Evolutionary conservation across 2,888 invertebrate genomes (phyloP).

Genomic region (Idaea aversata): DNA sequence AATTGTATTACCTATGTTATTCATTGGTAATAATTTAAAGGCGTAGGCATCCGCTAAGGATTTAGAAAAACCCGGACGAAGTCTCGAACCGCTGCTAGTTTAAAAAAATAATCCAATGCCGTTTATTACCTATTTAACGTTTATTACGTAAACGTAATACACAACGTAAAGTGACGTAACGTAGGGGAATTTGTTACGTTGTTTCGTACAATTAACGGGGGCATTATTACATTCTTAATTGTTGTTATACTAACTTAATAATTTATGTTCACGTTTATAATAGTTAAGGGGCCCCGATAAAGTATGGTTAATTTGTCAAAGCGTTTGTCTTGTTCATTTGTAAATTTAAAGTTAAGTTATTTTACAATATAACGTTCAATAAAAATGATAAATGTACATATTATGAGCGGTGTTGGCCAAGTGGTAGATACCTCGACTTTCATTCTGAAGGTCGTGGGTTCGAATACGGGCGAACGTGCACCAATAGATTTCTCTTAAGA

Average conservation of each 20-base stretch:
- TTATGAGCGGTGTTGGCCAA: no score
- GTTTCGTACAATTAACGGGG: constrained; percentile 28
- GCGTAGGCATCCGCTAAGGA: no score
- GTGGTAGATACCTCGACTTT: no score
- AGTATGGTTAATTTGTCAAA: constrained; percentile 5
- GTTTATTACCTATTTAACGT: constrained; percentile 31
- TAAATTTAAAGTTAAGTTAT: background rate
- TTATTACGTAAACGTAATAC: constrained; percentile 27
- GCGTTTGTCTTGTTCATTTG: constrained; percentile 3
- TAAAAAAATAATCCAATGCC: constrained; percentile 28
- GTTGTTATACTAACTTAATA: constrained; percentile 29
- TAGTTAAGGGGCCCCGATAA: constrained; percentile 22
- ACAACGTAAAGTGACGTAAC: constrained; percentile 7
- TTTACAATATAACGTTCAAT: background rate
- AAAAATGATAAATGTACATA: background rate
- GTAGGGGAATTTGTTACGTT: constrained; percentile 25
- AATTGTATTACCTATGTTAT: no score
- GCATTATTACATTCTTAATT: constrained; percentile 34
- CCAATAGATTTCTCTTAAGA: no score
- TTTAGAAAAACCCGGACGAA: no score
- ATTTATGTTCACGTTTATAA: constrained; percentile 28
- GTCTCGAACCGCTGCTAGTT: no score
- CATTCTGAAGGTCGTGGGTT: no score
- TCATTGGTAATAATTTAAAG: no score
- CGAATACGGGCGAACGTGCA: no score